Conservation (phyloP, 2,888 invertebrate genomes). For the Acronicta psi region DNA sequence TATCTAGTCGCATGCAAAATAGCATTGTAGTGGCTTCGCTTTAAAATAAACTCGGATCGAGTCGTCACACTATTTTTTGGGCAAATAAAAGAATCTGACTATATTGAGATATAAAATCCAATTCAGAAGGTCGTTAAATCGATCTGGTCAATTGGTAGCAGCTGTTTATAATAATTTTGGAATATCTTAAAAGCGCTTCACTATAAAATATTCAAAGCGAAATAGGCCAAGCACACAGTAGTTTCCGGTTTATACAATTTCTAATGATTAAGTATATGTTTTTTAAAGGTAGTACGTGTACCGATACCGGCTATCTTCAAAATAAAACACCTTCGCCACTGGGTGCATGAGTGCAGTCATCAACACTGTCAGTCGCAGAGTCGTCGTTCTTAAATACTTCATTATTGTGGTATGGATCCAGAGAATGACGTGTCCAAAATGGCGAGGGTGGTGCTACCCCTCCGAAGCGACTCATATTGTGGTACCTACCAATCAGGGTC, state of each 20-base stretch:
- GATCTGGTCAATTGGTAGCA: constrained; percentile 47
- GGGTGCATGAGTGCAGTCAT: neutral
- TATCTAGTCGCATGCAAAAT: no score
- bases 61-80: constrained; percentile 7
- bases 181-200: constrained; percentile 41
- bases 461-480: constrained; percentile 69
- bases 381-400: constrained; percentile 32
- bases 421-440: constrained; percentile 41
- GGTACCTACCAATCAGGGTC: constrained; percentile 74
- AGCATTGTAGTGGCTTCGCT: no score
- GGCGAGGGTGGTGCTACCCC: constrained; percentile 55
- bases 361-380: constrained; percentile 16
- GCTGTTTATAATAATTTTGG: constrained; percentile 35
- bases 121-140: constrained; percentile 52
- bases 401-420: constrained; percentile 19
- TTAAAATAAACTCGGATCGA: no score
- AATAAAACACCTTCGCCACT: neutral
- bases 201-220: constrained; percentile 39
- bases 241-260: no score
- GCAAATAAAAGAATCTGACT: constrained; percentile 30
- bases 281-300: constrained; percentile 3
- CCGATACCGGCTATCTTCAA: neutral
- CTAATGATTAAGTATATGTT: constrained; percentile 13
- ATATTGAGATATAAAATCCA: constrained; percentile 42
- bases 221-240: constrained; percentile 32